Evolutionary conservation across 1,140 invertebrate species (phyloP), one percentile per base, ranked within the genome.

Genomic region (Megathymus violae): DNA sequence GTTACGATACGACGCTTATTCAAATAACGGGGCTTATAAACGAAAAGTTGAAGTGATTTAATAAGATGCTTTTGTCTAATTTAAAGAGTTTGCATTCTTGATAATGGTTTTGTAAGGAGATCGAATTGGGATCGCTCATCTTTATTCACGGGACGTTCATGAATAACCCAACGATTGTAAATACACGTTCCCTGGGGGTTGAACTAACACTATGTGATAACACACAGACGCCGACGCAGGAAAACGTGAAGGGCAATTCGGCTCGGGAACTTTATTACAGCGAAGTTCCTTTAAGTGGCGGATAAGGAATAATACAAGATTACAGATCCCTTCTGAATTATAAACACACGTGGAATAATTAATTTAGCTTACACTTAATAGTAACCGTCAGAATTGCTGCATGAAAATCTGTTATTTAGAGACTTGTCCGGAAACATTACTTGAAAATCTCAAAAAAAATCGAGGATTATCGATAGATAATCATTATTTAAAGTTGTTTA

Each of bases 111-210:
- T 61, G 50, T 76, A 79, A 80, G 69, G 67, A 74, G 64, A 69
- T 58, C 64, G 63, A 58, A 51, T 68, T 65, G 61, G 50, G 61
- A 69, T 82, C 68, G 51, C 77, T 82, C 82, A 86, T 86, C 79
- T 88, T 86, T 86, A 88, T 86, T 85, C 83, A 85, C 69, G 73
- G 48, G 54, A 47, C 67, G 67, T 77, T 83, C 83, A 89, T 86
- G 86, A 85, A 89, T 87, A 85, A 86, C 76, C 74, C 77, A 84
- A 78, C 68, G 70, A 64, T 65, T 74, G 76, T 87, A 85, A 87
- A 82, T 81, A 85, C 75, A 74, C 73, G 41, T 54, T 78, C 78
- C 71, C 69, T 5, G 15, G 76, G 64, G 76, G 70, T 67, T 60
- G 64, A 75, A 78, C 72, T 82, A 84, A 43, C 19, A 38, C 13